phyloP scores from a whole-genome alignment of 1,140 invertebrate species.

The Dolichoris vasculosae region DNA sequence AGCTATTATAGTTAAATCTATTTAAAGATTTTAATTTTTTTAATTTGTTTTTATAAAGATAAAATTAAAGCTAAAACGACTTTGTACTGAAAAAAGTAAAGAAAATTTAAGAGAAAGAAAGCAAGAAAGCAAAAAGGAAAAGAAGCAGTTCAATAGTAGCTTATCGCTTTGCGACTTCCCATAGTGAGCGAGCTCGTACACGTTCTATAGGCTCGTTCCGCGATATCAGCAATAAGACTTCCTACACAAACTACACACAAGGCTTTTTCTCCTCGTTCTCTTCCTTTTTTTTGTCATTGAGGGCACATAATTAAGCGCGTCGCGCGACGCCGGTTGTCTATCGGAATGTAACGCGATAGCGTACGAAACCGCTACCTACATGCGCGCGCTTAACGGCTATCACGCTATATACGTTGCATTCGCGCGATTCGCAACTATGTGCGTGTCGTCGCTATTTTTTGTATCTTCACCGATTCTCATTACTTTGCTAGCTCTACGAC shows the following conservation, averaged over 20 bases:
- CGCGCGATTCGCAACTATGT: conserved; percentile 46
- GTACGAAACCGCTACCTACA: conserved; percentile 58
- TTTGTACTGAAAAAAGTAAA: not conserved
- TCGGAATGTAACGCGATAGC: conserved; percentile 60
- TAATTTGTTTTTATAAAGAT: no score
- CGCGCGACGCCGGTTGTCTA: conserved; percentile 22
- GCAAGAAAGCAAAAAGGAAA: not conserved
- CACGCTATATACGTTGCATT: conserved; percentile 26
- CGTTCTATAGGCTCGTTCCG: not conserved
- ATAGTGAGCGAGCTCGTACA: not conserved
- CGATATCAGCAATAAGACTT: conserved; percentile 31
- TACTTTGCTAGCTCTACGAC: conserved; percentile 40
- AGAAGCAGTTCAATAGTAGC: not conserved
- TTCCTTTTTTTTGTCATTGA: conserved; percentile 38
- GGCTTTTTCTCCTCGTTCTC: not conserved
- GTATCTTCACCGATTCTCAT: conserved; percentile 49
- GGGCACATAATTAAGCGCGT: conserved; percentile 40
- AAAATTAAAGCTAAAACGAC: no score
- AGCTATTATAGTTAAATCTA: no score
- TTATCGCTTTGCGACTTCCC: conserved; percentile 31
- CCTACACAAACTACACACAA: conserved; percentile 22
- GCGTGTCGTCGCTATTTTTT: conserved; percentile 51
- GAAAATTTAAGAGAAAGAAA: not conserved
- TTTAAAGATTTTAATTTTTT: no score
- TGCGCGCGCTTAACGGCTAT: conserved; percentile 56